Percentiles rank a stretch among this genome's conserved stretches.
Evolutionary conservation across 1,140 invertebrate species (phyloP).

Genomic region (Wasmannia auropunctata): DNA sequence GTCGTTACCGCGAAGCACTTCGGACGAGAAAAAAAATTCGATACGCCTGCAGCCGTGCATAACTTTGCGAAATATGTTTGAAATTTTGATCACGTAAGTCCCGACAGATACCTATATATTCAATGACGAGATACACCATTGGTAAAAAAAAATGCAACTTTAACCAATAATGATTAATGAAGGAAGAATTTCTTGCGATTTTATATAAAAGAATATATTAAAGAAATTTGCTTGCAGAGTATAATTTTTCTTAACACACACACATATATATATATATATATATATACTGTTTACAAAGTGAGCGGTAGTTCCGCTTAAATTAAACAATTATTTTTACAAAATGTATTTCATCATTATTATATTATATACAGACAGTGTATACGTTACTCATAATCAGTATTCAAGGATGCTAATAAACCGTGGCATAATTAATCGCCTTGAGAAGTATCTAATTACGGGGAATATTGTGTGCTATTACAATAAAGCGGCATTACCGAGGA

Average conservation of each 20-base stretch:
- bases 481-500: not conserved
- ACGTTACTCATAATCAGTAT: not conserved
- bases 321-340: not conserved
- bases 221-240: not conserved
- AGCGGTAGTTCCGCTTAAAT: not conserved
- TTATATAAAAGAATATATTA: not conserved
- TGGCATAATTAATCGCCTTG: slow-evolving; percentile 18
- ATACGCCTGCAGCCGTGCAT: slow-evolving; percentile 49
- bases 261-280: no score
- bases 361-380: not conserved
- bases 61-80: slow-evolving; percentile 48
- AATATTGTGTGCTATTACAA: slow-evolving; percentile 47
- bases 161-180: not conserved
- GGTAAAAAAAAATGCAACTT: not conserved
- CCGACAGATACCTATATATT: not conserved
- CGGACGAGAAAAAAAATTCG: slow-evolving; percentile 59
- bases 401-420: not conserved
- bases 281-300: not conserved
- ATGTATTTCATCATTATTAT: not conserved
- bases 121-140: slow-evolving; percentile 3
- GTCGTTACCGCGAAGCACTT: slow-evolving; percentile 62
- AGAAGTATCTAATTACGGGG: slow-evolving; percentile 4
- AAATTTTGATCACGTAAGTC: slow-evolving; percentile 60
- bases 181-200: not conserved
- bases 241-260: not conserved